Base-by-base conservation (phyloP, 2,888 invertebrate genomes). In the Morpho deidamia region DNA sequence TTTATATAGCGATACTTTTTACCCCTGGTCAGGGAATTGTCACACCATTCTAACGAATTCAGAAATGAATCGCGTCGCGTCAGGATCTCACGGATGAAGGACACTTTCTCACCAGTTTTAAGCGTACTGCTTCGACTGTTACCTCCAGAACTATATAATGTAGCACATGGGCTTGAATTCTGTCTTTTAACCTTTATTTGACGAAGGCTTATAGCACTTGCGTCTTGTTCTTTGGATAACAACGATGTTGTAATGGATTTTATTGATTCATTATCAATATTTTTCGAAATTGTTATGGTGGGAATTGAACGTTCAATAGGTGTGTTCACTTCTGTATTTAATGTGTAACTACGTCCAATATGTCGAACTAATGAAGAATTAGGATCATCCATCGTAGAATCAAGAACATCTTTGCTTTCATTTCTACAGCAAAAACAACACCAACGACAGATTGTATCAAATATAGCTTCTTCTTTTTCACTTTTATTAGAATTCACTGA, bases 31-130 rank as follows among this genome's bases (percentile, higher is more conserved):
- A 90, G 72, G 9, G 90, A 84, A 62, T 88, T 89, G 65, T 90
- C 90, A 64, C 83, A 89, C 83, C 85, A 88, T 66, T 90, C 90
- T 69, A 90, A 67, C 39, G 90, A 86, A 55, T 78, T 85, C 59
- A 90, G 66, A 62, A 90, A 90, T 23, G 81, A 65, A 65, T 90
- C 90, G 50, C 83, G 79, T 69, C 83, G 88, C 56, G 77, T 74
- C 60, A 88, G 62, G 39, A 90, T 74, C 57, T 90, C 90, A 46
- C 80, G 80, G 67, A 90, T 81, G 76, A 90, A 89, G 58, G 82
- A 76, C 64, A 69, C 68, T 74, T 81, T 84, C 86, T 89, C 89
- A 88, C 89, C 89, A 71, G 74, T 76, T 75, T 72, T 83, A 32
- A 79, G 60, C 5, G 79, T 79, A 67, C 75, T 78, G 69, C 69